phyloP scores from a whole-genome alignment of 1,140 invertebrate genomes.

The Pseudomyrmex dendroicus region DNA sequence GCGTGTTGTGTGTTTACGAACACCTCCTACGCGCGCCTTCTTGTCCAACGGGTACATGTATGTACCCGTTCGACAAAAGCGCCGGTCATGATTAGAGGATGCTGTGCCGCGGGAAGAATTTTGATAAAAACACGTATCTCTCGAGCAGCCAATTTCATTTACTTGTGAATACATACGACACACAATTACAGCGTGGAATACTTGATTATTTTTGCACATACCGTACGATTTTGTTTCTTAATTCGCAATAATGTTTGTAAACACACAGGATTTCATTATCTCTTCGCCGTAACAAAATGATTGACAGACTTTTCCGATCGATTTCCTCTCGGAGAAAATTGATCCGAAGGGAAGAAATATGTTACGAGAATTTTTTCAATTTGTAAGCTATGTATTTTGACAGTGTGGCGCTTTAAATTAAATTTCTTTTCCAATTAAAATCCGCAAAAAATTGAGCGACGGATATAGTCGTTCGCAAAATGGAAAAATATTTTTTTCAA shows the following conservation, averaged over 20 bases:
- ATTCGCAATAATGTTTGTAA: conserved; percentile 15
- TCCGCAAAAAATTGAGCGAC: conserved; percentile 16
- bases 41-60: background rate
- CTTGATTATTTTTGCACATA: conserved; percentile 1
- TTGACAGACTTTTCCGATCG: background rate
- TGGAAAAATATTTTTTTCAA: conserved; percentile 23
- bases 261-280: too few relatives aligned
- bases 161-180: background rate
- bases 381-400: conserved; percentile 30
- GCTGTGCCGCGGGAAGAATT: conserved; percentile 34
- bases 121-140: background rate
- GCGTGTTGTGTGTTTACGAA: conserved; percentile 4
- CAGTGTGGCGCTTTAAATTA: conserved; percentile 35
- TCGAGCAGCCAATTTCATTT: conserved; percentile 27
- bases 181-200: conserved; percentile 19
- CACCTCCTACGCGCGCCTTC: background rate
- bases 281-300: background rate
- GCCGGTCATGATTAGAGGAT: conserved; percentile 28
- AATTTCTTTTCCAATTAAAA: conserved; percentile 42
- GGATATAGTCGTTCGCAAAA: background rate
- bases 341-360: background rate
- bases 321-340: conserved; percentile 28
- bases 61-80: conserved; percentile 23
- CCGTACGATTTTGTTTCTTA: background rate
- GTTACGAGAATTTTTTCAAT: conserved; percentile 28